Evolutionary conservation across 2,113 vertebrate species (phyloP), one percentile per base, ranked within the genome.

Genomic region (Chaenogobius annularis): DNA sequence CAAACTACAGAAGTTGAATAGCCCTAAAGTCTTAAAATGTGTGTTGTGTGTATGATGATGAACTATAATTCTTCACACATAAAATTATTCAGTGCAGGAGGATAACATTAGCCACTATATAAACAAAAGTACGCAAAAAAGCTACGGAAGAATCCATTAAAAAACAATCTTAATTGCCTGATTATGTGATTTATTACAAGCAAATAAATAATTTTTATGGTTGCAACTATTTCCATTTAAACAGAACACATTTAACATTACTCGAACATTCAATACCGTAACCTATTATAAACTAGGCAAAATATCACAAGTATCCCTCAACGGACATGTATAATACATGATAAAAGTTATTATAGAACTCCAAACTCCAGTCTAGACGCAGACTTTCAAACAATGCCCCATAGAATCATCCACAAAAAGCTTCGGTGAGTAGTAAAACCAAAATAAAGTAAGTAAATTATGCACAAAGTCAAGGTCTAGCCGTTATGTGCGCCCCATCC

Each of bases 401-500:
- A 63, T 63, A 19, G 35, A 43, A 63, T 63, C 61, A 63, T 63
- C 61, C 61, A 63, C 61, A 63, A 63, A 43, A 31, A 40, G 31
- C 31, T 63, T 37, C 15, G 61, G 9, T 40, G 12, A 40, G 61
- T 63, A 40, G 35, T 63, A 63, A 63, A 63, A 63, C 17, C 61
- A 63, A 63, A 63, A 43, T 63, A 63, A 63, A 63, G 61, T 63
- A 63, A 40, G 61, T 63, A 63, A 63, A 40, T 40, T 63, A 63
- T 63, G 35, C 61, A 40, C 31, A 62, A 62, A 40, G 35, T 63
- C 61, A 43, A 43, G 17, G 61, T 63, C 61, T 63, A 70, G 40
- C 68, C 47, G 5, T 55, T 64, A 43, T 75, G 63, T 70, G 69
- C 68, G 48, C 59, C 48, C 59, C 61, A 63, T 68, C 72, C 48